Evolutionary conservation across 2,888 invertebrate species (phyloP).

Genomic region (Drosophila phalerata): DNA sequence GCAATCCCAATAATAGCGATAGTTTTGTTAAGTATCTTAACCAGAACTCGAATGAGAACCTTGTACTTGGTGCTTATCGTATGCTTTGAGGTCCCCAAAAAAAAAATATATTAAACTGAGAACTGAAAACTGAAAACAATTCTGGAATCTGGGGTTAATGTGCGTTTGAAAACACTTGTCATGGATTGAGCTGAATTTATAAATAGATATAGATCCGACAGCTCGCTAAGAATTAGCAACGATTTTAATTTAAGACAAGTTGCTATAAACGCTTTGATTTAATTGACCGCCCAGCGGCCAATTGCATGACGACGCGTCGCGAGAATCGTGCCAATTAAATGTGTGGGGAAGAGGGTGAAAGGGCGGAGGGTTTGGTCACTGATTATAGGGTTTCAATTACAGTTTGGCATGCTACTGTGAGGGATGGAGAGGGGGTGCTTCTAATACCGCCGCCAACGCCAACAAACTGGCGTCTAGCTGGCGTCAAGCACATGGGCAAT

Average conservation of each 20-base stretch:
- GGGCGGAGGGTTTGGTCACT: slow-evolving; percentile 25
- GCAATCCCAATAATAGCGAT: slow-evolving; percentile 41
- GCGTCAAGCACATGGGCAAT: slow-evolving; percentile 59
- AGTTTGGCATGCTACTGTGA: slow-evolving; percentile 37
- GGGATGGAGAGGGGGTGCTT: slow-evolving; percentile 24
- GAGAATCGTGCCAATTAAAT: slow-evolving; percentile 75
- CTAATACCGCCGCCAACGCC: slow-evolving; percentile 54
- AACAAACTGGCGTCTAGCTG: slow-evolving; percentile 70
- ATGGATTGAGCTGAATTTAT: slow-evolving; percentile 36
- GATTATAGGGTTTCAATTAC: slow-evolving; percentile 72
- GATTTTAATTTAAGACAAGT: slow-evolving; percentile 65
- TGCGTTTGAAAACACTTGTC: slow-evolving; percentile 55
- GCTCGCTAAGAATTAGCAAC: slow-evolving; percentile 47
- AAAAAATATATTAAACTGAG: not conserved
- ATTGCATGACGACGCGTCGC: slow-evolving; percentile 67
- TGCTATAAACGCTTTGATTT: slow-evolving; percentile 64
- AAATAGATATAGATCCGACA: slow-evolving; percentile 51
- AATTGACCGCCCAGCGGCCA: slow-evolving; percentile 73
- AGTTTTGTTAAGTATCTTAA: slow-evolving; percentile 58
- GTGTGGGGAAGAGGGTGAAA: slow-evolving; percentile 16
- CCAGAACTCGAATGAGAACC: slow-evolving; percentile 43
- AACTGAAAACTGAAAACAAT: slow-evolving; percentile 1
- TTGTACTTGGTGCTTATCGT: slow-evolving; percentile 57
- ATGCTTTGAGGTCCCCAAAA: slow-evolving; percentile 17
- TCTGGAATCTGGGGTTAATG: slow-evolving; percentile 50